These are phyloP conservation scores for Tapirus indicus DNA, from an alignment of 2,797 vertebrate genomes.

Conservation along the genomic window DNA sequence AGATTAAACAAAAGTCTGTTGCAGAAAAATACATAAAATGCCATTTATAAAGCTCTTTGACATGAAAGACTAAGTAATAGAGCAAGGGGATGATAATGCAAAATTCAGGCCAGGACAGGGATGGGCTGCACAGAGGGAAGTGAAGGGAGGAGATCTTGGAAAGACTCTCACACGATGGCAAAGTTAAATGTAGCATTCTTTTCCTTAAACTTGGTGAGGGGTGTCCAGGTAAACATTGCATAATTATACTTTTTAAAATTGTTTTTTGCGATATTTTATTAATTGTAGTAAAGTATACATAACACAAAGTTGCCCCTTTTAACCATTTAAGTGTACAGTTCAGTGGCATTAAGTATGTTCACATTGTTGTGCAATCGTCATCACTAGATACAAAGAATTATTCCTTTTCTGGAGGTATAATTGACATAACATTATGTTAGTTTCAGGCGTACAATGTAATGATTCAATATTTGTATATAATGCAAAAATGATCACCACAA, in stretches of 20 bases:
- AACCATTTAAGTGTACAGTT: background rate
- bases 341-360: background rate
- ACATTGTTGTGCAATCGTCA: background rate
- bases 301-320: background rate
- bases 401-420: background rate
- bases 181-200: background rate
- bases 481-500: no score
- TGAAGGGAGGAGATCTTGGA: background rate
- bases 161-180: background rate
- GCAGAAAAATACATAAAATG: background rate
- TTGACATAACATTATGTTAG: no score
- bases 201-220: background rate
- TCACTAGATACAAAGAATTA: background rate
- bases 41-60: background rate
- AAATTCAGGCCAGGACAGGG: background rate
- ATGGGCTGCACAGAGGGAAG: no score
- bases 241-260: background rate
- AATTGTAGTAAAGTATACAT: background rate
- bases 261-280: background rate
- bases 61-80: background rate
- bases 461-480: no score
- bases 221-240: background rate
- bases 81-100: background rate
- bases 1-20: background rate
- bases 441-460: no score